Base-by-base conservation (phyloP, 2,888 invertebrate species). In the Heterodera filipjevi region DNA sequence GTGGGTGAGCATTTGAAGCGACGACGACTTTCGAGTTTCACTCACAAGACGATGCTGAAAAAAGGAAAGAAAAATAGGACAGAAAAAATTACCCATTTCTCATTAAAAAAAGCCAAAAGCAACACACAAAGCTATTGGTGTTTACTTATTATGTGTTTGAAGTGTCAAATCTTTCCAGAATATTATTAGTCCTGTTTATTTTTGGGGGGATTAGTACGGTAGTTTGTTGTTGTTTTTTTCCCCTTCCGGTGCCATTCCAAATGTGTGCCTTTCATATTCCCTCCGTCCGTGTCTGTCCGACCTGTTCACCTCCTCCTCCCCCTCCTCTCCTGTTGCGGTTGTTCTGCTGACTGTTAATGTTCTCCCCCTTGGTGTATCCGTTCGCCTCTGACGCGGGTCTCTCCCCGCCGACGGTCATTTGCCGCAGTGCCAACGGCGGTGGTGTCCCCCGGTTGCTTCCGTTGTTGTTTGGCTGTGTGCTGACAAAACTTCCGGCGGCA, bases 1-100 rank as follows among this genome's bases (percentile, higher is more conserved):
- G 2, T 83, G 82, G n/a, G 87, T 85, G 49, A 88, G 80, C n/a
- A 86, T 87, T 80, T 87, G 86, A 66, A 88, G 81, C 6, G 88
- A 88, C 0, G 87, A 84, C 2, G 85, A 86, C 76, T 88, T 87
- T n/a, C 86, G 77, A 35, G 85, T 82, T 77, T 86, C 86, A 59
- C 84, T 84, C 80, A 75, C 75, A 33, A 59, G 30, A 44, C 75
- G 75, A 75, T 59, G 46, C 75, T 75, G n/a, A 66, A 33, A 75
- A 22, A 12, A 14, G 14, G 5, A 53, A 27, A 46, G 64, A 35
- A 22, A 10, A 14, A 35, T 39, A 14, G 46, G 14, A 33, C n/a
- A n/a, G n/a, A 30, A 33, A 73, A 64, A 22, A 16, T 27, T 64
- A 64, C 8, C n/a, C 6, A 64, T 64, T 64, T 64, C 5, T 64